phyloP scores from a whole-genome alignment of 2,797 vertebrate species.

The Microchirus variegatus region DNA sequence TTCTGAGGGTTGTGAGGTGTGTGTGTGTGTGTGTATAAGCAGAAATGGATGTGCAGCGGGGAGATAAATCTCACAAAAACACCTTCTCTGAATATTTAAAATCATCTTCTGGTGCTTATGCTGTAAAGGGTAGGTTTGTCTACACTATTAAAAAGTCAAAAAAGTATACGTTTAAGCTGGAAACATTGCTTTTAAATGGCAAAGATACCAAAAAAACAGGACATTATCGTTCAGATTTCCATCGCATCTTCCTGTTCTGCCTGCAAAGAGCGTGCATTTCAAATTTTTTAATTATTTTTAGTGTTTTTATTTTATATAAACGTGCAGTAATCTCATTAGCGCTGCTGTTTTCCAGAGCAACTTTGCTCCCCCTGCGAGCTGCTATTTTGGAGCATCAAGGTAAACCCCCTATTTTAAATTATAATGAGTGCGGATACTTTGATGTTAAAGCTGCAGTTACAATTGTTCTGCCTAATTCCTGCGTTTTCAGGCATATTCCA shows the following conservation, averaged over 20 bases:
- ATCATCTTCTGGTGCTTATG: constrained; percentile 6
- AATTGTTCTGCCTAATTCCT: too few species aligned
- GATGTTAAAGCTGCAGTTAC: constrained; percentile 12
- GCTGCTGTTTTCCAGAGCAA: not conserved
- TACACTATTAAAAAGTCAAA: too few species aligned
- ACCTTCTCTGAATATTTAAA: constrained; percentile 9
- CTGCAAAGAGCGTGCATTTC: constrained; percentile 33
- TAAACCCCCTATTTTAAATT: constrained; percentile 20
- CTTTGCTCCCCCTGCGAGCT: constrained; percentile 18
- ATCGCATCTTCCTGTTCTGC: too few species aligned
- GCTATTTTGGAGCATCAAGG: constrained; percentile 14
- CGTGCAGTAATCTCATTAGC: too few species aligned
- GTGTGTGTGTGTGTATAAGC: too few species aligned
- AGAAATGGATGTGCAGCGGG: constrained; percentile 9
- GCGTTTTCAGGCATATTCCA: too few species aligned
- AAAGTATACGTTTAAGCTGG: too few species aligned
- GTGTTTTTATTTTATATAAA: constrained; percentile 15
- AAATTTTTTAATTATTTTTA: constrained; percentile 42
- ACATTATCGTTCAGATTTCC: too few species aligned
- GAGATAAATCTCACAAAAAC: too few species aligned
- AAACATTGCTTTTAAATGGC: too few species aligned
- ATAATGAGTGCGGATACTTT: constrained; percentile 39
- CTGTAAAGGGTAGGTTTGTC: not conserved
- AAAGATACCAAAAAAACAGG: too few species aligned
- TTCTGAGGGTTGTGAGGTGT: too few species aligned